Base-by-base conservation (phyloP, 2,797 vertebrate genomes). In the Amniataba percoides region DNA sequence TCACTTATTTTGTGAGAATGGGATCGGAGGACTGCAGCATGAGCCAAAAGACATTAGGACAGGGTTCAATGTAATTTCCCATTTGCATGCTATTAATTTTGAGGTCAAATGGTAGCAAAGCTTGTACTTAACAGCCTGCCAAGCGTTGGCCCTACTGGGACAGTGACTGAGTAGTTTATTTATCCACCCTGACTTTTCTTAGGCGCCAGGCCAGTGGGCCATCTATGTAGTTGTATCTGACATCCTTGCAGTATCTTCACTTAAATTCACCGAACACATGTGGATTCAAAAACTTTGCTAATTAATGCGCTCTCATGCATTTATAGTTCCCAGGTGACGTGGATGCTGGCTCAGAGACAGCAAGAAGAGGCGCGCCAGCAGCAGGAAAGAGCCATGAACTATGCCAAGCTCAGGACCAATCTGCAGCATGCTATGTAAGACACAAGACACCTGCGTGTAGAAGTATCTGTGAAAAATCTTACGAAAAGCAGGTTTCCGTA, bases 281-380 rank as follows among this genome's bases (percentile, higher is more conserved):
- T 95, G 48, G 95, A 96, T 93, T 95, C 96, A 94, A 95, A 95
- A 96, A 46, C 48, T 4, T 16, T 3, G 1, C 59, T 84, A 76
- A 71, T 82, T 59, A 40, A 49, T 63, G 45, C 23, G 61, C 42
- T 72, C 66, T 61, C 81, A 74, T 87, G 63, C 82, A 5, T 87
- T 25, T 91, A n/a, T n/a, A 99, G 98, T 95, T 97, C 98, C 91
- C 98, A 99, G 96, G 98, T 99, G 95, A 99, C 98, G 95, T 99
- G 98, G 98, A 99, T 99, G 98, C 95, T 99, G 92, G 97, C 98
- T 88, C 98, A 99, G 95, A 97, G 98, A 93, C 98, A 99, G 92
- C 98, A 99, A 88, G 98, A 99, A 91, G 98, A 99, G 94, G 97
- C 95, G 70, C 96, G 98, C 84, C 98, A 99, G 84, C 98, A 99